Percentiles rank a stretch among this genome's conserved stretches.
Conservation (phyloP, 1,140 invertebrate genomes). For the Euglossa dilemma region DNA sequence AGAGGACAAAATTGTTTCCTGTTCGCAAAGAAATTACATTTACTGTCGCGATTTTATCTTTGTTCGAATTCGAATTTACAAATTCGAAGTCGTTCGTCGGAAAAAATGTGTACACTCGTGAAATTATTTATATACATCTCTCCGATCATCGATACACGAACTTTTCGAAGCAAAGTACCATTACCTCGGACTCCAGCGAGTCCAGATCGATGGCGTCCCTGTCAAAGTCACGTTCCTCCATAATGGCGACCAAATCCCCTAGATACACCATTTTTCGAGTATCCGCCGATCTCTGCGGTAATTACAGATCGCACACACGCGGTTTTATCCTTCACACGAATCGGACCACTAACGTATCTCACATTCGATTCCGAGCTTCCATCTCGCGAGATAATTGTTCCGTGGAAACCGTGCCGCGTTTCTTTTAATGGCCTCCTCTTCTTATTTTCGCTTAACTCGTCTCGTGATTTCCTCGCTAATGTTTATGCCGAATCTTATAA, state of each 20-base stretch:
- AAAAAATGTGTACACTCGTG: not conserved
- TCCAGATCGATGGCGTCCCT: constrained; percentile 78
- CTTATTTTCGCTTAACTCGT: not conserved
- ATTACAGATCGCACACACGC: not conserved
- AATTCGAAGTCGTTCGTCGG: no score
- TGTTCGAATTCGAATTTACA: no score
- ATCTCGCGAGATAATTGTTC: not conserved
- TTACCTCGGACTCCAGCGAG: constrained; percentile 80
- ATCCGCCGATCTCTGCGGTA: constrained; percentile 12
- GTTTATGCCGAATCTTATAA: no score
- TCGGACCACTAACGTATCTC: not conserved
- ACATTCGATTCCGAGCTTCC: no score
- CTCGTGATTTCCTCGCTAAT: no score
- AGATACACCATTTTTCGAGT: constrained; percentile 70
- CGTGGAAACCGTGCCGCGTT: not conserved
- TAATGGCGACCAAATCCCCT: constrained; percentile 72
- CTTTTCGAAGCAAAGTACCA: not conserved
- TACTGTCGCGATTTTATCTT: no score
- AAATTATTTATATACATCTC: no score
- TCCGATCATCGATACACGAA: not conserved
- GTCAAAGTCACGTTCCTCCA: constrained; percentile 74
- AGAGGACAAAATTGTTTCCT: no score
- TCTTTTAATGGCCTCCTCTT: not conserved
- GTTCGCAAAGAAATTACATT: no score
- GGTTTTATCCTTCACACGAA: not conserved